Evolutionary conservation across 2,113 vertebrate genomes (phyloP), one percentile per base, ranked within the genome.

Genomic region (Pandion haliaetus): DNA sequence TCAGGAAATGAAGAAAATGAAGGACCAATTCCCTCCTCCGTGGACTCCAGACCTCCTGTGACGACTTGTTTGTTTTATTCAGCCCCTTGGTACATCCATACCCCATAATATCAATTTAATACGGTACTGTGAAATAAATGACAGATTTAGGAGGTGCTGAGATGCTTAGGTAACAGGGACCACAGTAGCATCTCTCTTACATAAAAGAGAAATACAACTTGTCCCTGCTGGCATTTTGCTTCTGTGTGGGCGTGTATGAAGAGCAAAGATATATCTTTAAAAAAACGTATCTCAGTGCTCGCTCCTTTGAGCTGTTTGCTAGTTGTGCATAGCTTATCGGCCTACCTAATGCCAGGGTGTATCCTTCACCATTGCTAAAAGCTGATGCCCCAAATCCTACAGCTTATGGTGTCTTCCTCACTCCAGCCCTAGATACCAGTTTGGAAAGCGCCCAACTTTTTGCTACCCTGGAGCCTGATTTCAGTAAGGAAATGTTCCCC

Each of bases 201-300:
- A 91, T 87, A 87, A 89, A 95, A 65, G 34, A 94, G 89, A 96
- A 96, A 95, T 92, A 80, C 77, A 94, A 10, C 71, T 91, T 42
- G 34, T 91, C 94, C 95, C 88, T 87, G 77, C 88, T 95, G 88
- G 88, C 88, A 61, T 89, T 96, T 74, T 82, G 44, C 73, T 95
- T 85, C 94, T 87, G 81, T 36, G 95, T 74, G 86, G 95, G 95
- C 5, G 93, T n/a, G 42, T 59, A 32, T 14, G 61, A 84, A 67
- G 45, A 96, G 74, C 74, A 90, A 76, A 91, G 69, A 82, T 24
- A 6, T 4, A 26, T 42, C 73, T 74, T 74, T n/a, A 14, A 83
- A 90, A 70, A 31, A 55, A 17, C 3, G 3, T n/a, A 25, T 45
- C 58, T 42, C 70, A 12, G 1, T 0, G 8, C 82, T 95, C 29